Conservation (phyloP, 2,888 invertebrate genomes). For the Chouioia cunea region DNA sequence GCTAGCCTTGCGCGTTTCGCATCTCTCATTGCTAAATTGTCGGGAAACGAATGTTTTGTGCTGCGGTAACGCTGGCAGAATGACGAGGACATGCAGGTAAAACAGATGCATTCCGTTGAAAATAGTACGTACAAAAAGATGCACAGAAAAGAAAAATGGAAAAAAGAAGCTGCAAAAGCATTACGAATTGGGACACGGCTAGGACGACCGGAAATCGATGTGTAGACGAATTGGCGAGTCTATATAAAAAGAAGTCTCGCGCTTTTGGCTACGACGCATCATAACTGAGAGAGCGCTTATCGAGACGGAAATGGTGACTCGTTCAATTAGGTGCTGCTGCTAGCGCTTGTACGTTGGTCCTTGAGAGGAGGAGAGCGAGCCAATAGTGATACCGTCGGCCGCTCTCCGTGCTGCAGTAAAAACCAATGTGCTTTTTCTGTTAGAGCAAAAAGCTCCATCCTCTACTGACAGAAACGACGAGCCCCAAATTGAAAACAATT, state of each 20-base stretch:
- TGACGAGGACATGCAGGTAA: conserved; percentile 28
- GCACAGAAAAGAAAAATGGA: no score
- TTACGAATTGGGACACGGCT: background rate
- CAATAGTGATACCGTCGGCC: conserved; percentile 8
- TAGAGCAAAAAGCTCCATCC: conserved; percentile 15
- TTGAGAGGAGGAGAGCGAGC: no score
- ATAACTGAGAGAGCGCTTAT: conserved; percentile 49
- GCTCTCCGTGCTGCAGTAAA: conserved; percentile 32
- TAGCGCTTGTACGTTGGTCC: no score
- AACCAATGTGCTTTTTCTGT: conserved; percentile 1
- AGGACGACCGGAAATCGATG: conserved; percentile 37
- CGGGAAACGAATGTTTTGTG: conserved; percentile 40
- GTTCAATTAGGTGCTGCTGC: conserved; percentile 50
- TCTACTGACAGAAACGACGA: conserved; percentile 11
- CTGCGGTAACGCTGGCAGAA: conserved; percentile 11
- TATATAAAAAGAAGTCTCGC: conserved; percentile 11
- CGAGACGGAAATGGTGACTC: conserved; percentile 51
- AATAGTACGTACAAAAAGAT: background rate
- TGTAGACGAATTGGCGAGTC: conserved; percentile 30
- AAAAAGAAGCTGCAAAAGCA: no score
- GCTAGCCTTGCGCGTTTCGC: background rate
- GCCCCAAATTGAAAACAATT: conserved; percentile 37
- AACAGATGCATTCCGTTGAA: background rate
- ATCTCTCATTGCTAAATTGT: conserved; percentile 32
- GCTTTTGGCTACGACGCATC: conserved; percentile 15